Evolutionary conservation across 2,888 invertebrate genomes (phyloP).

Genomic region (Petrolisthes cinctipes): DNA sequence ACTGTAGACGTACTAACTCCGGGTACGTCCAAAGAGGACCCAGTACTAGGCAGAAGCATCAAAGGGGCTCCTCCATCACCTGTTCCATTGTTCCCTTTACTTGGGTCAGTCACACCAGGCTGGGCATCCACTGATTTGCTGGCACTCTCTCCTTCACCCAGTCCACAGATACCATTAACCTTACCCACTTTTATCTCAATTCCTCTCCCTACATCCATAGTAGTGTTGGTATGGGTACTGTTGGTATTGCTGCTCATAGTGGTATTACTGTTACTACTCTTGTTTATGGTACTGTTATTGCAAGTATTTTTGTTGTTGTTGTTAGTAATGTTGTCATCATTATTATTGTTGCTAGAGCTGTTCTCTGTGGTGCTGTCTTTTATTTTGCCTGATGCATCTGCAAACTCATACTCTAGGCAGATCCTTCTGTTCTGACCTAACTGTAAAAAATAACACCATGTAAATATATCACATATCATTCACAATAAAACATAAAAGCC

Average conservation of each 20-base stretch:
- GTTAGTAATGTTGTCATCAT: neutral
- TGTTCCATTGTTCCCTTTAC: no score
- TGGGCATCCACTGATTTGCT: no score
- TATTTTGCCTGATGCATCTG: slow-evolving; percentile 11
- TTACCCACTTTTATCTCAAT: no score
- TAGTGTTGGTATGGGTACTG: no score
- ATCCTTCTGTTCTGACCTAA: slow-evolving; percentile 59
- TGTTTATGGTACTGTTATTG: no score
- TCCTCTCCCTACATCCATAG: no score
- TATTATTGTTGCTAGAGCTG: neutral
- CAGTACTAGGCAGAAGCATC: neutral
- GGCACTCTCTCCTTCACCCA: no score
- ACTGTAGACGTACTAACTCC: neutral
- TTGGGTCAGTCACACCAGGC: no score
- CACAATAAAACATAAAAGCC: neutral
- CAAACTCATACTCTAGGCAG: slow-evolving; percentile 63
- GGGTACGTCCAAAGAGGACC: neutral
- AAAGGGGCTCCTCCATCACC: no score
- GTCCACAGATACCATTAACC: no score
- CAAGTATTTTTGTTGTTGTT: neutral
- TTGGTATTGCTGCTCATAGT: no score
- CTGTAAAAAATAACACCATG: slow-evolving; percentile 35
- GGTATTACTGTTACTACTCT: no score
- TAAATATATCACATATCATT: neutral
- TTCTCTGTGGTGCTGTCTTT: neutral